Conservation (phyloP, 2,797 vertebrate genomes). For the Bradypodion ventrale region DNA sequence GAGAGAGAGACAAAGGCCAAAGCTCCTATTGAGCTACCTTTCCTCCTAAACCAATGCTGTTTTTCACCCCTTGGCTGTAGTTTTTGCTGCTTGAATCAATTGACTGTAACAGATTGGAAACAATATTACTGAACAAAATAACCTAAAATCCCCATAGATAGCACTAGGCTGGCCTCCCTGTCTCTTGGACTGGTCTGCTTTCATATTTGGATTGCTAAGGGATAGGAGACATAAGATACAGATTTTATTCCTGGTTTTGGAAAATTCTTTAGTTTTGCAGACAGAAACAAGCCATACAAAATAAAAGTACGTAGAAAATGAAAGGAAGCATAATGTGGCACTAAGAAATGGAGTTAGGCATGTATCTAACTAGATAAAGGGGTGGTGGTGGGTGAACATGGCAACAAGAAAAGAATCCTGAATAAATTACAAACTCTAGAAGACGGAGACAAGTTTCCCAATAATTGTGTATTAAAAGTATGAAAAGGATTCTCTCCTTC, state of each 20-base stretch:
- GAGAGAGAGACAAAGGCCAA: neutral
- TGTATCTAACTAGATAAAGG: neutral
- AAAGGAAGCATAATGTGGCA: neutral
- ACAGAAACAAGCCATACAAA: neutral
- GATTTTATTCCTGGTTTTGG: neutral
- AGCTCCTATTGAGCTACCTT: neutral
- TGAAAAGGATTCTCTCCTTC: neutral
- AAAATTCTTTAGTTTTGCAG: neutral
- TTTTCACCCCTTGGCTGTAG: neutral
- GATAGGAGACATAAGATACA: neutral
- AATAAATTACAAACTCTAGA: conserved; percentile 7
- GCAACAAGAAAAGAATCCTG: conserved; percentile 1
- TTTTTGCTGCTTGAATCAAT: neutral
- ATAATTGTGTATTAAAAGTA: conserved; percentile 29
- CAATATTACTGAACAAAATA: neutral
- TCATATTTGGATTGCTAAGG: neutral
- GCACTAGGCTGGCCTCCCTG: too few relatives aligned
- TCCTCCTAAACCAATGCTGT: neutral
- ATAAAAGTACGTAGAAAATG: neutral
- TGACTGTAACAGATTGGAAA: neutral
- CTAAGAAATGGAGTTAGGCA: neutral
- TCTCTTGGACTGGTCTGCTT: neutral
- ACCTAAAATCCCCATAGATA: neutral
- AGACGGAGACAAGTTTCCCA: neutral
- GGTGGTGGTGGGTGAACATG: neutral